phyloP scores from a whole-genome alignment of 2,888 invertebrate species.

The Azorinus chamasolen region DNA sequence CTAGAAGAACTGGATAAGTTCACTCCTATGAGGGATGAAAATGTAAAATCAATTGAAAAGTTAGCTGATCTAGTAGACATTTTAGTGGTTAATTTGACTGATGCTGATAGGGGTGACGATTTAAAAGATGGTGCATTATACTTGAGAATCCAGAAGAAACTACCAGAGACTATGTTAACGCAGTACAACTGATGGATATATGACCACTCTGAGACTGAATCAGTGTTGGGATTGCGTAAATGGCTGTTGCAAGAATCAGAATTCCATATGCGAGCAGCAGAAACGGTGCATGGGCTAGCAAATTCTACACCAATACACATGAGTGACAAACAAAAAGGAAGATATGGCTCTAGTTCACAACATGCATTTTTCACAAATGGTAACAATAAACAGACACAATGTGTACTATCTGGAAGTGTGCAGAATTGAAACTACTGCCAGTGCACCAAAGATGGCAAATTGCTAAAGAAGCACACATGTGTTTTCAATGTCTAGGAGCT shows the following conservation, averaged over 20 bases:
- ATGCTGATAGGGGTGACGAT: conserved; percentile 2
- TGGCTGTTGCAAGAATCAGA: conserved; percentile 19
- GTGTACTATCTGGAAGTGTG: conserved; percentile 28
- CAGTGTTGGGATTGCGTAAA: conserved; percentile 6
- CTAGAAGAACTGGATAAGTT: too few species aligned
- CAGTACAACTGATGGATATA: conserved; percentile 36
- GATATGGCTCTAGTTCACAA: neutral
- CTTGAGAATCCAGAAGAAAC: conserved; percentile 2
- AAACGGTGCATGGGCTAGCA: conserved; percentile 20
- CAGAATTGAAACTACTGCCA: conserved; percentile 2
- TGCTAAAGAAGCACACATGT: conserved; percentile 24
- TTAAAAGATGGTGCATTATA: conserved; percentile 2
- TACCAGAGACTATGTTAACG: conserved; percentile 40
- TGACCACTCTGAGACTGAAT: conserved; percentile 15
- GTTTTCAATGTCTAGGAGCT: conserved; percentile 32
- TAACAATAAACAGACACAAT: neutral
- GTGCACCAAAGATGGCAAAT: conserved; percentile 19
- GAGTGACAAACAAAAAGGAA: neutral
- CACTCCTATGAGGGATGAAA: too few species aligned
- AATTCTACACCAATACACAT: too few species aligned
- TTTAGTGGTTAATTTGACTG: too few species aligned
- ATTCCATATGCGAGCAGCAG: conserved; percentile 21
- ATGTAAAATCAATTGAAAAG: too few species aligned
- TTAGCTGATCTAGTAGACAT: too few species aligned
- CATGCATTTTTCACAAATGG: neutral